Conservation (phyloP, 2,113 vertebrate species). For the Turnix velox region DNA sequence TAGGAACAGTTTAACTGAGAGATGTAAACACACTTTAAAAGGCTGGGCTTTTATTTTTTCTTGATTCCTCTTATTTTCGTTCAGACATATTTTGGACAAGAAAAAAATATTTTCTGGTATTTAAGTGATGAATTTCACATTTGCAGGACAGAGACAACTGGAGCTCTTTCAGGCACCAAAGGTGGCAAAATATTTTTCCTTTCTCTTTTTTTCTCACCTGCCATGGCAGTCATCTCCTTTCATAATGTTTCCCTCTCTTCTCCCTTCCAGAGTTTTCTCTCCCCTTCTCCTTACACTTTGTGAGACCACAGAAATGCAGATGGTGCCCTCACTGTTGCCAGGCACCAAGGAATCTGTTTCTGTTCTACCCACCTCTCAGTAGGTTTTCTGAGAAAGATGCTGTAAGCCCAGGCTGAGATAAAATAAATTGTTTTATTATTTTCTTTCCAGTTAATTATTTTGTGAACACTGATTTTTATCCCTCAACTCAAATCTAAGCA, state of each 20-base stretch:
- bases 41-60: neutral
- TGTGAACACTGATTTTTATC: neutral
- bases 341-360: neutral
- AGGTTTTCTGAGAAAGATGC: neutral
- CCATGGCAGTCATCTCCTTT: neutral
- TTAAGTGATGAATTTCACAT: neutral
- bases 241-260: slow-evolving; percentile 1
- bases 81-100: neutral
- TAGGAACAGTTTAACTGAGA: neutral
- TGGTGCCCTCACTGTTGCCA: slow-evolving; percentile 30
- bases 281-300: slow-evolving; percentile 2
- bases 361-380: neutral
- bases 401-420: neutral
- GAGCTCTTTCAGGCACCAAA: neutral
- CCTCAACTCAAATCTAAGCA: neutral
- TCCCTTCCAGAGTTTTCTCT: neutral
- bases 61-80: neutral
- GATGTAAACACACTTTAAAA: neutral
- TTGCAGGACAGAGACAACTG: neutral
- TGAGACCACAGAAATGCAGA: slow-evolving; percentile 18
- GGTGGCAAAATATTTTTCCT: slow-evolving; percentile 9
- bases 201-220: neutral
- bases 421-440: neutral
- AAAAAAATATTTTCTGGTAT: neutral
- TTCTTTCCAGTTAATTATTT: neutral